Conservation (phyloP, 2,797 vertebrate genomes). For the Lerista edwardsae region DNA sequence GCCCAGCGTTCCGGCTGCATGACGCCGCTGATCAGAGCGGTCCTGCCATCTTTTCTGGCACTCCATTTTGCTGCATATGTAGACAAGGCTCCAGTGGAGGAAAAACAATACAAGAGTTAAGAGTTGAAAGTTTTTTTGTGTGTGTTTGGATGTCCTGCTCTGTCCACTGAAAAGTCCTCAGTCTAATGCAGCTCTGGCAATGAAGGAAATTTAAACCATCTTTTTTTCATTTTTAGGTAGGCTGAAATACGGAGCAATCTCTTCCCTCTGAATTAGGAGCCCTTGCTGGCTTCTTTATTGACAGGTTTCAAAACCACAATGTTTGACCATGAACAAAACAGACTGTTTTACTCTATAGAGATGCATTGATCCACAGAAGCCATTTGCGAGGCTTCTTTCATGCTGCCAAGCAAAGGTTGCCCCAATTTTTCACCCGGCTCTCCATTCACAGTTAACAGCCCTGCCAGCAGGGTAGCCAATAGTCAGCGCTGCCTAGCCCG, state of each 20-base stretch:
- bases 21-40: no score
- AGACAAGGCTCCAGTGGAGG: not conserved
- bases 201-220: conserved; percentile 29
- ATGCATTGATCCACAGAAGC: conserved; percentile 59
- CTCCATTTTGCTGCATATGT: not conserved
- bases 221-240: conserved; percentile 32
- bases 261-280: not conserved
- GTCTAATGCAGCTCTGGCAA: conserved; percentile 8
- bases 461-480: conserved; percentile 60
- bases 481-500: conserved; percentile 44
- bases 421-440: conserved; percentile 50
- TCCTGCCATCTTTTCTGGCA: not conserved
- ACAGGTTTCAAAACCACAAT: conserved; percentile 46
- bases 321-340: conserved; percentile 34
- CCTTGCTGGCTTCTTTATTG: conserved; percentile 46
- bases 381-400: conserved; percentile 53
- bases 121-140: not conserved
- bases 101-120: not conserved
- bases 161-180: not conserved
- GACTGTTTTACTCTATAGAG: conserved; percentile 55
- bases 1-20: no score
- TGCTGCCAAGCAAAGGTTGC: conserved; percentile 48
- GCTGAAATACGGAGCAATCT: conserved; percentile 43
- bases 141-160: not conserved
- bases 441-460: conserved; percentile 47